Percentiles rank a stretch among this genome's conserved stretches.
phyloP scores from a whole-genome alignment of 1,140 invertebrate genomes.

The Agrilus planipennis region DNA sequence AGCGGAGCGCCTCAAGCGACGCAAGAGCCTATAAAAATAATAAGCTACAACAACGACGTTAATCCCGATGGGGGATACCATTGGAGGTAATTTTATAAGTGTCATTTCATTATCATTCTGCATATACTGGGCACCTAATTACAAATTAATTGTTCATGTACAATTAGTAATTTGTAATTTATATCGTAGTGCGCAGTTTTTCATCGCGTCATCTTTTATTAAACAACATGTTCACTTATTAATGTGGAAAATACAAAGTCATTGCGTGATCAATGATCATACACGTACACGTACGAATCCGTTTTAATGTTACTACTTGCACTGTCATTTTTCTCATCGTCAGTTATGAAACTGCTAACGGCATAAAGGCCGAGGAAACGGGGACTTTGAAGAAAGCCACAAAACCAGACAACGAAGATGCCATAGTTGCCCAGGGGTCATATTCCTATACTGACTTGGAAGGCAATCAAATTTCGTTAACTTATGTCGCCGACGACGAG shows the following conservation, averaged over 20 bases:
- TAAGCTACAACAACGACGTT: conserved; percentile 52
- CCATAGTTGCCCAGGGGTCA: conserved; percentile 55
- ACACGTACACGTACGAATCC: conserved; percentile 6
- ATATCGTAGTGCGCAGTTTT: no score
- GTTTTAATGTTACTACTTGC: conserved; percentile 5
- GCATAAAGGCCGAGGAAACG: conserved; percentile 54
- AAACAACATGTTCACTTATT: conserved; percentile 6
- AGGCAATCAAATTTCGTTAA: conserved; percentile 60
- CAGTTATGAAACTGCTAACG: conserved; percentile 65
- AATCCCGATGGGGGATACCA: conserved; percentile 52
- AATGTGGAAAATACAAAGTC: conserved; percentile 6
- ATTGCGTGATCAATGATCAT: conserved; percentile 7
- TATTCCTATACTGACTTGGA: conserved; percentile 73
- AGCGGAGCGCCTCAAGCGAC: conserved; percentile 38
- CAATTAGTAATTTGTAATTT: no score
- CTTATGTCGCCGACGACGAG: conserved; percentile 68
- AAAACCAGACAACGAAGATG: conserved; percentile 44
- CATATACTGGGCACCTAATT: no score
- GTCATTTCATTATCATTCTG: conserved; percentile 1
- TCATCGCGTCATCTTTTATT: not conserved
- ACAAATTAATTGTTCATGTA: no score
- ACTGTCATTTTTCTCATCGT: no score
- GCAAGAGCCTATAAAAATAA: conserved; percentile 40
- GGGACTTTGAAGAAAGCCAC: conserved; percentile 51
- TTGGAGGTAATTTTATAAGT: conserved; percentile 38